Evolutionary conservation across 2,888 invertebrate species (phyloP).

Genomic region (Amphipoea lucens): DNA sequence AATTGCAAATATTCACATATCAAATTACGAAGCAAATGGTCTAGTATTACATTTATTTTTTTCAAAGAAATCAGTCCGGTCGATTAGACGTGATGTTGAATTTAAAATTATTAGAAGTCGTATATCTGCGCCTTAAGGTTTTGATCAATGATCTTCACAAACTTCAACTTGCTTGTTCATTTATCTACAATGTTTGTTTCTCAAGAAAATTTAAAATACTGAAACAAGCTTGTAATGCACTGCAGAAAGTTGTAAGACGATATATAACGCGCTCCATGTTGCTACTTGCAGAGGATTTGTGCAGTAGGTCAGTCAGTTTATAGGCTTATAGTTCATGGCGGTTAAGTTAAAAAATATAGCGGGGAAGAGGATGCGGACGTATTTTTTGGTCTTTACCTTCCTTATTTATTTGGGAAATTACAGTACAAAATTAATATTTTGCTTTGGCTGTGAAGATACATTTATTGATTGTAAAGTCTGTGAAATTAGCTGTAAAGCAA

Average conservation of each 20-base stretch:
- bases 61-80: too few relatives aligned
- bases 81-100: too few relatives aligned
- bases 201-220: slow-evolving; percentile 27
- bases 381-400: background rate
- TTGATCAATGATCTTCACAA: slow-evolving; percentile 10
- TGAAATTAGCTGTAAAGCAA: too few relatives aligned
- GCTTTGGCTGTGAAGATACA: background rate
- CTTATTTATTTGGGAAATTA: background rate
- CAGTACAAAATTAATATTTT: background rate
- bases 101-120: too few relatives aligned
- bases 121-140: too few relatives aligned
- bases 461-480: background rate
- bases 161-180: background rate
- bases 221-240: slow-evolving; percentile 27
- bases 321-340: background rate
- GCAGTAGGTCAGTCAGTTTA: slow-evolving; percentile 16
- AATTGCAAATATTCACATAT: too few relatives aligned
- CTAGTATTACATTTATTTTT: too few relatives aligned
- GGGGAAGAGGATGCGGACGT: background rate
- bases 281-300: slow-evolving; percentile 9
- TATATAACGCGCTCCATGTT: slow-evolving; percentile 24
- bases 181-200: background rate
- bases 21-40: too few relatives aligned
- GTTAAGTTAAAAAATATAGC: background rate
- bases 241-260: slow-evolving; percentile 29